Conservation (phyloP, 2,797 vertebrate genomes). For the Leptodactylus fallax region DNA sequence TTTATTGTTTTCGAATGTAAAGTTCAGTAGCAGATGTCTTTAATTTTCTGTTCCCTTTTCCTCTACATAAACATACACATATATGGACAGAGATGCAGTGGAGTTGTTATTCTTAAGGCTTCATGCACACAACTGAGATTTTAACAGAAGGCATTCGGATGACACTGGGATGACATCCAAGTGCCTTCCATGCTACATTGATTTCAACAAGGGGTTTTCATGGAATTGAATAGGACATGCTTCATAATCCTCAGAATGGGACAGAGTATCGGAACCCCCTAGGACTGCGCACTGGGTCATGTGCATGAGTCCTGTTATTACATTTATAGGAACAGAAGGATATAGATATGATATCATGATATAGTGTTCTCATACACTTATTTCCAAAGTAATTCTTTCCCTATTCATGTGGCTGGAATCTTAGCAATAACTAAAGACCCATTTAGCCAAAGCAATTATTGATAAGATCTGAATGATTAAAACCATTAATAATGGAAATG, state of each 20-base stretch:
- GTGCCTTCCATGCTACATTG: too few relatives aligned
- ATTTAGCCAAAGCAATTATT: not conserved
- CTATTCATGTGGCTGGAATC: not conserved
- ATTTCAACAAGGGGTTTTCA: too few relatives aligned
- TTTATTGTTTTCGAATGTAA: not conserved
- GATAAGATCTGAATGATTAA: not conserved
- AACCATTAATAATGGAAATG: not conserved
- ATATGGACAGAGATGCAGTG: not conserved
- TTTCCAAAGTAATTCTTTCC: not conserved
- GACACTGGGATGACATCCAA: too few relatives aligned
- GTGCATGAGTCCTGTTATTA: not conserved
- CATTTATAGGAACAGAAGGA: not conserved
- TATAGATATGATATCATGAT: not conserved
- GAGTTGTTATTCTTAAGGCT: not conserved
- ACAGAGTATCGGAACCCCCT: too few relatives aligned
- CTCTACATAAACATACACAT: not conserved
- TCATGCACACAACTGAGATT: too few relatives aligned
- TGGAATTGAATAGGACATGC: too few relatives aligned
- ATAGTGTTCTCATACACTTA: not conserved
- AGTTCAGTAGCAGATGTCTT: not conserved
- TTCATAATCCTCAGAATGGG: too few relatives aligned
- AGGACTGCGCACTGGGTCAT: too few relatives aligned
- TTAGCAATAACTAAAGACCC: not conserved
- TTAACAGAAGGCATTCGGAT: too few relatives aligned
- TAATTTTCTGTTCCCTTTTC: not conserved